Conservation (phyloP, 2,113 vertebrate genomes). For the Centropus unirufus region DNA sequence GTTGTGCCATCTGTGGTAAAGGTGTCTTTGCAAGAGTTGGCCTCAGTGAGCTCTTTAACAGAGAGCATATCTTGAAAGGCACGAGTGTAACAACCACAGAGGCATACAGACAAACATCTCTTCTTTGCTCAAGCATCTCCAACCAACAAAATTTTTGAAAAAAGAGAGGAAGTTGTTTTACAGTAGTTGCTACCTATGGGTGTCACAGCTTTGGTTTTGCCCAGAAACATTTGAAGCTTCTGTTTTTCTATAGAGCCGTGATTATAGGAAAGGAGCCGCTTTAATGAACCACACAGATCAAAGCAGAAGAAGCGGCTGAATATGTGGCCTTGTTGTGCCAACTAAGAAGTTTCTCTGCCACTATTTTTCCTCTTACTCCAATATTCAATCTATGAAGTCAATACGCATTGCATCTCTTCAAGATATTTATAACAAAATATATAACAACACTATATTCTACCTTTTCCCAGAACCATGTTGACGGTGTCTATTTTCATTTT, state of each 20-base stretch:
- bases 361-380: not conserved
- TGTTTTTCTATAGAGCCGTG: not conserved
- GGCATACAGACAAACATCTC: not conserved
- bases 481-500: not conserved
- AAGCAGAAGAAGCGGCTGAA: not conserved
- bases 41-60: not conserved
- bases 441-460: not conserved
- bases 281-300: not conserved
- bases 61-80: not conserved
- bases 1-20: not conserved
- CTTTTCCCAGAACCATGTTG: not conserved
- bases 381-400: not conserved
- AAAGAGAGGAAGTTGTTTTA: not conserved
- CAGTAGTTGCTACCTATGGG: not conserved
- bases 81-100: accelerated
- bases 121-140: not conserved
- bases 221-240: not conserved
- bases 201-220: not conserved
- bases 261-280: not conserved
- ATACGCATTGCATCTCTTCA: not conserved
- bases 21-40: not conserved
- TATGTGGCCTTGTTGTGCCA: not conserved
- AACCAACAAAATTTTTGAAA: not conserved
- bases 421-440: not conserved
- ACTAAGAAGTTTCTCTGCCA: not conserved